A percentile compares a stretch with the other conserved stretches of the same genome.
Conservation (phyloP, 2,797 vertebrate species). For the Enteromius treurensis region DNA sequence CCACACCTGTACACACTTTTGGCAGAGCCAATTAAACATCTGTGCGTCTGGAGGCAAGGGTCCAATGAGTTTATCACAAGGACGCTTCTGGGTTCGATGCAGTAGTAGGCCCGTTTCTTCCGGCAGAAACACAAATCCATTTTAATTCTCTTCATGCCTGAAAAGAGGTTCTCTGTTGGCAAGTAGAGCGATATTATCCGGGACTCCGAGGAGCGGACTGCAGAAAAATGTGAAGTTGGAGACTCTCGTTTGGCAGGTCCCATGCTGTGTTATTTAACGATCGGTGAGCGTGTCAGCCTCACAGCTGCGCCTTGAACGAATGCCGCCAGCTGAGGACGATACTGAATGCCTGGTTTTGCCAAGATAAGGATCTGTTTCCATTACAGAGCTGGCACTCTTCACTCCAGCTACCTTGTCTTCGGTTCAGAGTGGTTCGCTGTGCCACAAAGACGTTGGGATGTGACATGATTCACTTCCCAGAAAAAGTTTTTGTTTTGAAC, state of each 20-base stretch:
- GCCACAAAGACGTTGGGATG: constrained; percentile 19
- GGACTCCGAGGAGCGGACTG: constrained; percentile 51
- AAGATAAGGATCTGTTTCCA: constrained; percentile 61
- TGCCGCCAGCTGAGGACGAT: constrained; percentile 70
- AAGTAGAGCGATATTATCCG: constrained; percentile 33
- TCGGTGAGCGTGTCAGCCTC: constrained; percentile 71
- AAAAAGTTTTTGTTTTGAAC: constrained; percentile 30
- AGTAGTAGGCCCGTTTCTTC: constrained; percentile 56
- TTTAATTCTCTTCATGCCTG: constrained; percentile 64
- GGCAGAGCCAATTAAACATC: constrained; percentile 38
- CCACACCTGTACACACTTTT: constrained; percentile 1
- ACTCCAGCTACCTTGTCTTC: constrained; percentile 5
- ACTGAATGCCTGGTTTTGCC: constrained; percentile 55
- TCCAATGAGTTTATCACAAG: constrained; percentile 32
- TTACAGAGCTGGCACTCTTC: constrained; percentile 40
- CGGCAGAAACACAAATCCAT: constrained; percentile 55
- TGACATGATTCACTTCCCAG: constrained; percentile 23
- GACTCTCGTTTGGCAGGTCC: constrained; percentile 68
- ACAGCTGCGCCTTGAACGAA: constrained; percentile 69
- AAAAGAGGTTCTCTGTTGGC: constrained; percentile 52
- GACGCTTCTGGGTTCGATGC: constrained; percentile 4
- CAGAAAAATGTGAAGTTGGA: constrained; percentile 66
- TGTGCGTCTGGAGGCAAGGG: constrained; percentile 8
- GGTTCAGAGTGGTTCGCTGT: constrained; percentile 1
- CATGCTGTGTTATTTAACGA: constrained; percentile 73